Evolutionary conservation across 53 echinoderm and acorn worm species (phyloP).

Genomic region (Holothuria leucospilota): DNA sequence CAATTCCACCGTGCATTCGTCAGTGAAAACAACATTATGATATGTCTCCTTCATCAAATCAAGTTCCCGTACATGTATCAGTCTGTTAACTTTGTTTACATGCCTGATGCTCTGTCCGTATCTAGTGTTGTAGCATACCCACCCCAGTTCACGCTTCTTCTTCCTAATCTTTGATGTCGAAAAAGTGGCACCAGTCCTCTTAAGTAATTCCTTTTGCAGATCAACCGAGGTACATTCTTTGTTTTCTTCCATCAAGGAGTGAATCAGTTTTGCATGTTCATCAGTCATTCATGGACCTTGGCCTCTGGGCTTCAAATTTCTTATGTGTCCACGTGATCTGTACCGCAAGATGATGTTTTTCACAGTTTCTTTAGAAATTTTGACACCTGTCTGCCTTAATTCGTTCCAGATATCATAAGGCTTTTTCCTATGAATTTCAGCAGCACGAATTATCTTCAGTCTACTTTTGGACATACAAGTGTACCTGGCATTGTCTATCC

Average conservation of each 20-base stretch:
- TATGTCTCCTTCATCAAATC: not conserved
- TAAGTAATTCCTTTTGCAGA: not conserved
- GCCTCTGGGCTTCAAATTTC: not conserved
- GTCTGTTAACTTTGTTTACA: constrained; percentile 3
- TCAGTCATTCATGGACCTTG: not conserved
- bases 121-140: not conserved
- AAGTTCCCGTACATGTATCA: not conserved
- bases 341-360: constrained; percentile 2
- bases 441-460: not conserved
- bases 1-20: not conserved
- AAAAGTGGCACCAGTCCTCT: not conserved
- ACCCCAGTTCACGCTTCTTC: not conserved
- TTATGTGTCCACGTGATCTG: not conserved
- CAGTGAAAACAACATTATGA: too few species aligned
- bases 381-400: not conserved
- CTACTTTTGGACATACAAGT: too few species aligned
- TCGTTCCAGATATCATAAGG: not conserved
- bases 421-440: not conserved
- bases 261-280: not conserved
- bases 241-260: not conserved
- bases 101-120: constrained; percentile 41
- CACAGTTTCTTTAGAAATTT: not conserved
- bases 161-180: not conserved
- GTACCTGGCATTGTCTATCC: too few species aligned
- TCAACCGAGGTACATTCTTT: not conserved